Evolutionary conservation across 2,888 invertebrate species (phyloP).

Genomic region (Bellardia bayeri): DNA sequence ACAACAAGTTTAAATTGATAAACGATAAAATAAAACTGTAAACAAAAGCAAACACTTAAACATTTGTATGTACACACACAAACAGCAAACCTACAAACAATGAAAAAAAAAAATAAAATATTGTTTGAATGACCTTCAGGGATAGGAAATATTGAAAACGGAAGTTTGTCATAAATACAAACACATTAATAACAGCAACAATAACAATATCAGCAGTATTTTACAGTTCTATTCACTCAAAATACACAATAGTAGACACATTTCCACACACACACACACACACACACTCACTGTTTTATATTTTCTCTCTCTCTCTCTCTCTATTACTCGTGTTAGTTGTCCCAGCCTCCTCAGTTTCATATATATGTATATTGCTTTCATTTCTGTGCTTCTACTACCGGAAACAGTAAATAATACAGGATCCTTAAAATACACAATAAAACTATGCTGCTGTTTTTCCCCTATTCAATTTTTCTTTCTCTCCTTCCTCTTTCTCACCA

Average conservation of each 20-base stretch:
- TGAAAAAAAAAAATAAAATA: slow-evolving; percentile 4
- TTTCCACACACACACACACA: background rate
- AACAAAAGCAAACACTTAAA: background rate
- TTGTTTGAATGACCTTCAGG: slow-evolving; percentile 41
- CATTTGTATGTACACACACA: background rate
- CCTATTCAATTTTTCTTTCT: slow-evolving; percentile 15
- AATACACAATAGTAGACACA: slow-evolving; percentile 25
- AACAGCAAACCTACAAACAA: background rate
- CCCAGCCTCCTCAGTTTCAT: background rate
- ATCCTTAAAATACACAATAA: slow-evolving; percentile 52
- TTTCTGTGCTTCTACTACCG: slow-evolving; percentile 49
- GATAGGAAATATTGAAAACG: slow-evolving; percentile 62
- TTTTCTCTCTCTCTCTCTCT: background rate
- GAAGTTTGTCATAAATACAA: slow-evolving; percentile 65
- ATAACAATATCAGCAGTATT: slow-evolving; percentile 33
- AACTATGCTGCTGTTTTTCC: slow-evolving; percentile 37
- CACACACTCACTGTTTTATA: background rate
- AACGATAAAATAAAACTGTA: slow-evolving; percentile 24
- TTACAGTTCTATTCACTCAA: slow-evolving; percentile 49
- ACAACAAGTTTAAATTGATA: slow-evolving; percentile 16
- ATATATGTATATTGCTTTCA: slow-evolving; percentile 8
- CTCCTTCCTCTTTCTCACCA: background rate
- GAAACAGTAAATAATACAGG: slow-evolving; percentile 62
- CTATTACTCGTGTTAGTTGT: background rate
- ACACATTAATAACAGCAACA: slow-evolving; percentile 3